Evolutionary conservation across 2,888 invertebrate genomes (phyloP), one percentile per base, ranked within the genome.

Genomic region (Callyntrura sp.): DNA sequence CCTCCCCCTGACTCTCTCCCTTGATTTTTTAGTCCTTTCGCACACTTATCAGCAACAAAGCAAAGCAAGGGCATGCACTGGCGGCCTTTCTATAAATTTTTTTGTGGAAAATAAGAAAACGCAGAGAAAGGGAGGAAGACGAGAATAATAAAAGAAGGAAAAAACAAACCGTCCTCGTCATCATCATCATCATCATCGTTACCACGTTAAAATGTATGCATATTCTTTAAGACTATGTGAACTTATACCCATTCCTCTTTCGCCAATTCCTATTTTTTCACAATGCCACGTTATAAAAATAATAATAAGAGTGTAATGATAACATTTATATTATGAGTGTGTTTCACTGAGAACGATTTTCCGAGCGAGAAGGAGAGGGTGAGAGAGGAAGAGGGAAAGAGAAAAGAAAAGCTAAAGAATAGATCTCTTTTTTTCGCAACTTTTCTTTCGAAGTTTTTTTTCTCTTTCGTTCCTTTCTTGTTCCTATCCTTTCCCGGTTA

Each of bases 321-420:
- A 88, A 88, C 88, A 83, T 88, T 88, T 88, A 88, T 88, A 88
- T 73, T 73, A 85, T 85, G 73, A 62, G 86, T 81, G 70, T 87
- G 81, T 87, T 87, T 87, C 87, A 87, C 87, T 81, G 28, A 68
- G 87, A 87, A 87, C 81, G 73, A 87, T 87, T 87, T 87, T 87
- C 87, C 87, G 70, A 87, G 87, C 88, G 82, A 88, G 62, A 76
- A 68, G 28, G 48, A 68, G 43, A 43, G 35, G 35, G 35, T 35
- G 35, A 4, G 35, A 62, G 57, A 35, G 17, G 17, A 45, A 23
- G 55, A 78, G 55, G 25, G 78, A 35, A 20, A 82, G 68, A 51
- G 28, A 83, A 51, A n/a, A 51, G 35, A 76, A 88, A 76, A 73
- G 57, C 60, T 88, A 78, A 87, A 81, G 87, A 87, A 81, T 70